Percentiles rank a stretch among this genome's conserved stretches.
These are phyloP conservation scores for Bubo blakistoni DNA, from an alignment of 2,113 vertebrate species.

Conservation along the genomic window DNA sequence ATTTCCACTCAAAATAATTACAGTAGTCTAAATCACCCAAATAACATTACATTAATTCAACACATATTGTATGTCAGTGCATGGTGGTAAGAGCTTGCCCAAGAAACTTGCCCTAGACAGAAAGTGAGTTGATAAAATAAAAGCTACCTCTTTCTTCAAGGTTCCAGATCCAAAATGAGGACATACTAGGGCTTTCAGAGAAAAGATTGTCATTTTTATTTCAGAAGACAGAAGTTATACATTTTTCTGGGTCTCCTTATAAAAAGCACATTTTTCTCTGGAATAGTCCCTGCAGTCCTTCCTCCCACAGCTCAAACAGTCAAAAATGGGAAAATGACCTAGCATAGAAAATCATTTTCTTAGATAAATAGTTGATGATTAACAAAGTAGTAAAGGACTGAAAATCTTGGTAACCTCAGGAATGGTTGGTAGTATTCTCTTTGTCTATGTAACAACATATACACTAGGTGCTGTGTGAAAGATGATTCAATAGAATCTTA, in stretches of 20 bases:
- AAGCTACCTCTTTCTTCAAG: not conserved
- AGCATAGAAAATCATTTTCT: not conserved
- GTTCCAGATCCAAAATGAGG: not conserved
- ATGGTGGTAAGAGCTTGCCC: rapidly evolving
- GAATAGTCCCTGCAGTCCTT: not conserved
- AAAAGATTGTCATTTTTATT: not conserved
- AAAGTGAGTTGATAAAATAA: not conserved
- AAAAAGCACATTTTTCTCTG: not conserved
- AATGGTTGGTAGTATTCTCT: not conserved
- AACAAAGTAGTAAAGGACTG: not conserved
- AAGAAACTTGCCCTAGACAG: not conserved
- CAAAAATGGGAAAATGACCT: not conserved
- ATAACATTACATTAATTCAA: not conserved
- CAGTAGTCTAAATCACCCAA: not conserved
- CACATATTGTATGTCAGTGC: not conserved
- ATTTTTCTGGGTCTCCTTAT: not conserved
- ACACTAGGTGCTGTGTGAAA: not conserved
- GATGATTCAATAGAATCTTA: not conserved
- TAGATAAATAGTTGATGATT: not conserved
- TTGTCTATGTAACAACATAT: not conserved
- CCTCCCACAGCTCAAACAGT: not conserved
- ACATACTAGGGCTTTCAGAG: not conserved
- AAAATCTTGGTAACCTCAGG: not conserved
- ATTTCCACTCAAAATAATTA: not conserved
- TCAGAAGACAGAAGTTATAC: not conserved